A percentile compares a stretch with the other conserved stretches of the same genome.
Conservation (phyloP, 2,113 vertebrate species). For the Scomber scombrus region DNA sequence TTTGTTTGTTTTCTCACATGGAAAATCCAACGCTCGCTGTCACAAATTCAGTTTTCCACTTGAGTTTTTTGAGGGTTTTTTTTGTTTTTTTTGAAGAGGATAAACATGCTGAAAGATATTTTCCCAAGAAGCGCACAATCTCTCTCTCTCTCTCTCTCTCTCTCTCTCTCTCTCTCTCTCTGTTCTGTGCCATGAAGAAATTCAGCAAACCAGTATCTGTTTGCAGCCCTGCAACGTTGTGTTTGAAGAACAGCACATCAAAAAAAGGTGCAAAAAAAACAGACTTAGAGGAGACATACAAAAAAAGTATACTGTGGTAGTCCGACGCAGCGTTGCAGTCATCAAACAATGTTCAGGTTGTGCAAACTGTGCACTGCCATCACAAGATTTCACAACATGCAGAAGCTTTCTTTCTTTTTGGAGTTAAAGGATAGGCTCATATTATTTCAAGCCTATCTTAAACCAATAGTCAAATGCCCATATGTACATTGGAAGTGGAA, state of each 20-base stretch:
- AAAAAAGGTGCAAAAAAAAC: constrained; percentile 10
- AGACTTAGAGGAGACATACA: neutral
- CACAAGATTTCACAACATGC: neutral
- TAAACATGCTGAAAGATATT: constrained; percentile 35
- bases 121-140: constrained; percentile 4
- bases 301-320: neutral
- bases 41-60: constrained; percentile 28
- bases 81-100: constrained; percentile 24
- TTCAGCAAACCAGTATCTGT: constrained; percentile 6
- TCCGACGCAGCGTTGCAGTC: neutral
- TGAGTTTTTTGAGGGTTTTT: constrained; percentile 8
- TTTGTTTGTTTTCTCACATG: neutral
- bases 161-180: neutral
- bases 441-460: too few species aligned
- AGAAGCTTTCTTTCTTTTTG: neutral
- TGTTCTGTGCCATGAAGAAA: constrained; percentile 27
- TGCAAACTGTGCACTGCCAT: neutral
- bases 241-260: constrained; percentile 21
- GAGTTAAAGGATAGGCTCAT: too few species aligned
- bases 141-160: too few species aligned
- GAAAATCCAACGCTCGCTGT: neutral
- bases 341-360: neutral
- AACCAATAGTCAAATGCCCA: too few species aligned
- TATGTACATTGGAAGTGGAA: too few species aligned
- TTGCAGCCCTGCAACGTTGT: constrained; percentile 8